Evolutionary conservation across 2,797 vertebrate species (phyloP).

Genomic region (Triplophysa yarkandensis): DNA sequence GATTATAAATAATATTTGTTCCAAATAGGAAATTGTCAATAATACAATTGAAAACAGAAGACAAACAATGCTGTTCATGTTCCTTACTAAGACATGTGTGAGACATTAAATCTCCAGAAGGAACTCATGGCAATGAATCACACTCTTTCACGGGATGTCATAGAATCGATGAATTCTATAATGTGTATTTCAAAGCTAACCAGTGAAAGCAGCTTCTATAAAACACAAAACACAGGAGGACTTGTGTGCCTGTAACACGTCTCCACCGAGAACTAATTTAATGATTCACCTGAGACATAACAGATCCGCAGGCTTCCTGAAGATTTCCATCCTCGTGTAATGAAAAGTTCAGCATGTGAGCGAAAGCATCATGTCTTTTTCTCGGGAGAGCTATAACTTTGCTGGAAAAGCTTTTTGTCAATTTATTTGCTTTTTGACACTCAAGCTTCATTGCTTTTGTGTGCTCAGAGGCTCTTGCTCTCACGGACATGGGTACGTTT

Average conservation of each 20-base stretch:
- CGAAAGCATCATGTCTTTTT: background rate
- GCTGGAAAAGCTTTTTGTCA: conserved; percentile 6
- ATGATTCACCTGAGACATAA: conserved; percentile 26
- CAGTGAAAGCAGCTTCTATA: background rate
- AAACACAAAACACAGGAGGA: background rate
- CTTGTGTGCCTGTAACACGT: conserved; percentile 9
- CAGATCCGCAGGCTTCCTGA: background rate
- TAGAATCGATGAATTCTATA: background rate
- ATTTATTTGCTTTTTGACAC: background rate
- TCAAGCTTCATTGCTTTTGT: conserved; percentile 2
- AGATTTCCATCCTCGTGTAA: background rate
- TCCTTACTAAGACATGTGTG: too few species aligned
- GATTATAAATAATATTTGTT: too few species aligned
- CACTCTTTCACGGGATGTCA: background rate
- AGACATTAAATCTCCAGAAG: too few species aligned
- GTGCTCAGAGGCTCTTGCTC: background rate
- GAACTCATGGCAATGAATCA: background rate
- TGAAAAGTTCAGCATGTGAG: conserved; percentile 13
- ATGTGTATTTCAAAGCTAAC: background rate
- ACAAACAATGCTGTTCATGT: background rate
- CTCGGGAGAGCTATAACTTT: background rate
- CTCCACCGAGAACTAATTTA: conserved; percentile 15
- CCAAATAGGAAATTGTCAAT: too few species aligned
- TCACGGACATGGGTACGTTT: background rate
- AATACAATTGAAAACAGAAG: too few species aligned